A percentile compares a stretch with the other conserved stretches of the same genome.
phyloP scores from a whole-genome alignment of 2,797 vertebrate species.

The Paramormyrops hopkinsi region DNA sequence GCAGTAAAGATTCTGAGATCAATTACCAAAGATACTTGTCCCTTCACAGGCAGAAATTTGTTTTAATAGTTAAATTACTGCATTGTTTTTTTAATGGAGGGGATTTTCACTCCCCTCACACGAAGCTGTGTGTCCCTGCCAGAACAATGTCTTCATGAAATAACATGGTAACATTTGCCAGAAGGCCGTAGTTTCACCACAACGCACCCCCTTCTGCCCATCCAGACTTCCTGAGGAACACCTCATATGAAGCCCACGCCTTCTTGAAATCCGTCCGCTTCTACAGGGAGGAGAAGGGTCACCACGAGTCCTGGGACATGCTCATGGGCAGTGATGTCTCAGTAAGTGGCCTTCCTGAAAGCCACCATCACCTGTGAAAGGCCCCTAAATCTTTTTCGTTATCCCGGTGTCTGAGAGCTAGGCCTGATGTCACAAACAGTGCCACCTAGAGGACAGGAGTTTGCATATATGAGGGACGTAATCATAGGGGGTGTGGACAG shows the following conservation, averaged over 20 bases:
- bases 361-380: neutral
- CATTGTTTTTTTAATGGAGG: neutral
- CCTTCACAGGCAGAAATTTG: neutral
- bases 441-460: neutral
- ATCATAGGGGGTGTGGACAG: neutral
- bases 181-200: neutral
- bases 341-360: constrained; percentile 49
- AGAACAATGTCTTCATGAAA: neutral
- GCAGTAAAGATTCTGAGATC: neutral
- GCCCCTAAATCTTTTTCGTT: neutral
- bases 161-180: neutral
- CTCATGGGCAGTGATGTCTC: constrained; percentile 74
- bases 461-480: neutral
- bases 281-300: constrained; percentile 74
- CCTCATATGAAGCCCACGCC: constrained; percentile 70
- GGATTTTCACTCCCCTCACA: neutral
- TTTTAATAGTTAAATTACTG: neutral
- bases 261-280: constrained; percentile 84
- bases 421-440: neutral
- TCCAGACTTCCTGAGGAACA: constrained; percentile 81
- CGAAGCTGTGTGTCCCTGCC: neutral
- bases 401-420: neutral
- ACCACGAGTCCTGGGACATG: constrained; percentile 77
- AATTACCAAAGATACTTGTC: neutral
- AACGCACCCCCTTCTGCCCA: constrained; percentile 21